Conservation (phyloP, 2,113 vertebrate genomes). For the Oxyruncus cristatus region DNA sequence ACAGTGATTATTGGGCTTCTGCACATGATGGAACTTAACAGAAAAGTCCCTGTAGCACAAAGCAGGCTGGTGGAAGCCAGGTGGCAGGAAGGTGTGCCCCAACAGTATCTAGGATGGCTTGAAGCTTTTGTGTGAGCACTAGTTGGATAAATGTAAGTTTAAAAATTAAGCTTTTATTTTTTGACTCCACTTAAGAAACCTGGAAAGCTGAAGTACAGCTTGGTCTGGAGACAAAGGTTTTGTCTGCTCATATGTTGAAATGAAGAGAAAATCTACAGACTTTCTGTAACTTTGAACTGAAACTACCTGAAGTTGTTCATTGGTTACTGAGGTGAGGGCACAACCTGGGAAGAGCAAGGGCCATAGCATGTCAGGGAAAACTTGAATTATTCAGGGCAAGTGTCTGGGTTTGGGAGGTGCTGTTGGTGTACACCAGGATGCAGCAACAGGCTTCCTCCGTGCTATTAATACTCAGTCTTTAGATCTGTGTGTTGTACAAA, state of each 20-base stretch:
- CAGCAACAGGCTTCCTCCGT: background rate
- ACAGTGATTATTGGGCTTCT: background rate
- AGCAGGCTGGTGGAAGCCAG: background rate
- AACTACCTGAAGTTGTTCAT: background rate
- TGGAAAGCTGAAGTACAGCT: background rate
- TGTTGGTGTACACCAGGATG: background rate
- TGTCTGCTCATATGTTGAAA: background rate
- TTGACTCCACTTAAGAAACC: background rate
- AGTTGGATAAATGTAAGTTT: background rate
- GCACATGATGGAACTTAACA: background rate
- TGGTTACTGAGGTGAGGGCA: background rate
- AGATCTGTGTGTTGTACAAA: rapidly evolving
- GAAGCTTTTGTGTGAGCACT: background rate
- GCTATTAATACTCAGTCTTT: background rate
- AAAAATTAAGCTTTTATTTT: background rate
- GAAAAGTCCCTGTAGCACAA: background rate
- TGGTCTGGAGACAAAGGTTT: background rate
- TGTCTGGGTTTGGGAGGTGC: background rate
- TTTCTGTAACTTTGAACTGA: background rate
- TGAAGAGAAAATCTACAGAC: background rate
- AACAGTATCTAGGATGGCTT: background rate
- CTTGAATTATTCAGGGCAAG: rapidly evolving
- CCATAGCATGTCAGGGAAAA: background rate
- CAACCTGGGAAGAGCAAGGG: background rate
- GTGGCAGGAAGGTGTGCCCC: rapidly evolving